Evolutionary conservation across 2,888 invertebrate genomes (phyloP), one percentile per base, ranked within the genome.

Genomic region (Philaethria dido): DNA sequence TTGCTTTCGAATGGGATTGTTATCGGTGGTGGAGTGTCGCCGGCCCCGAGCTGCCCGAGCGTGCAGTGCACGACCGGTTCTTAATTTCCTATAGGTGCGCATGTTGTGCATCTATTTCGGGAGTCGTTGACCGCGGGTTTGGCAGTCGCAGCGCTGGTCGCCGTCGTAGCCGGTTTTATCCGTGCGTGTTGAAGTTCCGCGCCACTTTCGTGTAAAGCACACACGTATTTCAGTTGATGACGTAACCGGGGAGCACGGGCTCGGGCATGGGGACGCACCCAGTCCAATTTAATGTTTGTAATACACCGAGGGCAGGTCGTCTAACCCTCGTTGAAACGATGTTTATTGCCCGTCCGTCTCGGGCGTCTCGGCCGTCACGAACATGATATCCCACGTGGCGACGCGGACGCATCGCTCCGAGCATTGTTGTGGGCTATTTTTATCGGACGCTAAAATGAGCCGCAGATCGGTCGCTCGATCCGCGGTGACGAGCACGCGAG

Each of bases 81-180:
- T 86, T 82, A 79, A 81, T 82, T 80, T 85, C 84, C 78, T 87
- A 84, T 86, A 85, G 88, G 86, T 85, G 88, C 80, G 83, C 81
- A 81, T 81, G 82, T 79, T 81, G 84, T 83, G 89, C 89, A 83
- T 88, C 90, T 90, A 90, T 90, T 92, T 92, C 88, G 91, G 90
- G 89, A 90, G 91, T 91, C 91, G 90, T 85, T 89, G 91, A 91
- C 91, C 91, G 90, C 86, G 81, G 80, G 84, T 82, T 85, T 84
- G 87, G 87, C 87, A 84, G 29, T 50, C 22, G 48, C 48, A 14
- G 42, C 45, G 29, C 16, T 33, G 50, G 29, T 52, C 52, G 29
- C 81, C 79, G 81, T 82, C 42, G 50, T 9, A 36, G 25, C 50
- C 81, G 84, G 80, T 80, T 84, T 84, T 81, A 80, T 81, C 80